These are phyloP conservation scores for Chloebia gouldiae DNA, from an alignment of 2,113 vertebrate genomes.

Conservation along the genomic window DNA sequence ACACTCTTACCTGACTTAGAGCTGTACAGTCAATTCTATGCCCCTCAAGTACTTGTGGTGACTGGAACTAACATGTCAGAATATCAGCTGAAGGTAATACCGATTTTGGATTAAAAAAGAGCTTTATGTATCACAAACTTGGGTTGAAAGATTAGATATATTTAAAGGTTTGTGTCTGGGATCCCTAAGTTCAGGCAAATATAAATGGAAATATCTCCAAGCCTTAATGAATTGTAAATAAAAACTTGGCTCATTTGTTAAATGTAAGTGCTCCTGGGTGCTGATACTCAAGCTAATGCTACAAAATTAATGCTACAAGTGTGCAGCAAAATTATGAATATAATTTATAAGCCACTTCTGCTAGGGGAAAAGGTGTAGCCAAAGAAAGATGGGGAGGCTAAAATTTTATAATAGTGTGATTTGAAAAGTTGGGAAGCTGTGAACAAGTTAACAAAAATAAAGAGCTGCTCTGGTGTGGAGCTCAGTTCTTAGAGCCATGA, in stretches of 20 bases:
- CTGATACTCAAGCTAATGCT: not conserved
- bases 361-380: not conserved
- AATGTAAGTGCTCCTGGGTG: not conserved
- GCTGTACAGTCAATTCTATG: not conserved
- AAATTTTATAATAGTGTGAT: not conserved
- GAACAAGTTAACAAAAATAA: not conserved
- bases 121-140: not conserved
- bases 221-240: not conserved
- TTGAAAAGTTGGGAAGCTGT: not conserved
- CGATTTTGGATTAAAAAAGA: not conserved
- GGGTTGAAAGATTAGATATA: not conserved
- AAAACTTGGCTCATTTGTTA: not conserved
- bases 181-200: not conserved
- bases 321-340: not conserved
- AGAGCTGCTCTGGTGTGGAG: not conserved
- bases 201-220: not conserved
- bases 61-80: not conserved
- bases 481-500: not conserved
- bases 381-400: not conserved
- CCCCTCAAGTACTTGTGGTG: not conserved
- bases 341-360: not conserved
- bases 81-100: not conserved
- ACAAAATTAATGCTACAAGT: not conserved
- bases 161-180: not conserved
- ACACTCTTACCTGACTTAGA: not conserved